Evolutionary conservation across 2,797 vertebrate genomes (phyloP).

Genomic region (Sphenodon punctatus): DNA sequence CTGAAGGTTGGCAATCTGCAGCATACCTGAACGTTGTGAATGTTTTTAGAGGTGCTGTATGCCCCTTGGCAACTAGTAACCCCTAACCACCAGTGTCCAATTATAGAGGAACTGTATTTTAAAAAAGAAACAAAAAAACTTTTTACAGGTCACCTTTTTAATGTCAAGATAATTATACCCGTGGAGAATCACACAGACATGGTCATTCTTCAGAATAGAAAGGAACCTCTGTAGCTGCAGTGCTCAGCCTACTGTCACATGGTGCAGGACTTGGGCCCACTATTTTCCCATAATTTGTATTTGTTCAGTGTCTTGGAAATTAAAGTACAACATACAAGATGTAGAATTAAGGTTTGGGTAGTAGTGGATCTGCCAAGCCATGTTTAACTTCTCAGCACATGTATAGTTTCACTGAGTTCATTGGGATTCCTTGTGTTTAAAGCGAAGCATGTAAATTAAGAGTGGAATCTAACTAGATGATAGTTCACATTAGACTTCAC

Average conservation of each 20-base stretch:
- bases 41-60: neutral
- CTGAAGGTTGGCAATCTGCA: accelerated
- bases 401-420: too few species aligned
- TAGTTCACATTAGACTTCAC: too few species aligned
- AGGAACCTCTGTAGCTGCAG: neutral
- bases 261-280: neutral
- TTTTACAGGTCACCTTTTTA: neutral
- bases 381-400: too few species aligned
- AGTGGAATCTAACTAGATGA: too few species aligned
- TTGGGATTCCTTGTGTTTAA: too few species aligned
- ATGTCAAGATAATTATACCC: neutral
- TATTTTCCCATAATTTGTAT: neutral
- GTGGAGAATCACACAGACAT: neutral
- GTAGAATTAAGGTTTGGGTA: neutral
- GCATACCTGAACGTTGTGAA: neutral
- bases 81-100: neutral
- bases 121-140: neutral
- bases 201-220: slow-evolving; percentile 9
- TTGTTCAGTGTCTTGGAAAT: neutral
- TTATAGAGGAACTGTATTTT: neutral
- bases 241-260: accelerated
- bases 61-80: neutral
- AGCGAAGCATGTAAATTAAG: too few species aligned
- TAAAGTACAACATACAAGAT: accelerated
- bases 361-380: neutral